A percentile compares a stretch with the other conserved stretches of the same genome.
Evolutionary conservation across 2,797 vertebrate species (phyloP).

Genomic region (Typhlichthys subterraneus): DNA sequence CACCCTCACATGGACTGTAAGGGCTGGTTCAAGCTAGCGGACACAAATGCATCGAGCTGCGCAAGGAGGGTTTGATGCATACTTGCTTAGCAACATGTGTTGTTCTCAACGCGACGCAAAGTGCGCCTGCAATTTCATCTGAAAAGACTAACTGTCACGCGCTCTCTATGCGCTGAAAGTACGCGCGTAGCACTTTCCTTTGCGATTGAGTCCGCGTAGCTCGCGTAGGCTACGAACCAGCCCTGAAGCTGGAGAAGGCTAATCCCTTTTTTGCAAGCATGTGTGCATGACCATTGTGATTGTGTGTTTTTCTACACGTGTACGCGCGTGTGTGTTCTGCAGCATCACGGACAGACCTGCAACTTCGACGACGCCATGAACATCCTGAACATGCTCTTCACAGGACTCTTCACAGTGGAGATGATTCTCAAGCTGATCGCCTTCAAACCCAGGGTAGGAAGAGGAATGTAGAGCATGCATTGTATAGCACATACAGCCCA

Average conservation of each 20-base stretch:
- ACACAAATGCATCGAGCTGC: background rate
- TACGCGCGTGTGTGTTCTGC: constrained; percentile 19
- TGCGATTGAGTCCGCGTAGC: no score
- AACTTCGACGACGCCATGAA: constrained; percentile 98
- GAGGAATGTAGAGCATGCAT: background rate
- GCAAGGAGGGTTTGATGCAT: background rate
- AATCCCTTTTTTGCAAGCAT: background rate
- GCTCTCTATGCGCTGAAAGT: no score
- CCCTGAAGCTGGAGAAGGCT: no score
- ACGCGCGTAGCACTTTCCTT: no score
- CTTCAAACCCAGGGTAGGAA: constrained; percentile 98
- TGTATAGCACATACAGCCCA: no score
- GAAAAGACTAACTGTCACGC: no score
- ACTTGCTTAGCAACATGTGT: no score
- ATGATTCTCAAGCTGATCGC: constrained; percentile 98
- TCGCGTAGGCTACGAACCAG: no score
- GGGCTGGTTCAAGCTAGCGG: no score
- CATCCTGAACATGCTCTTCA: constrained; percentile 99
- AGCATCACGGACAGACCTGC: constrained; percentile 86
- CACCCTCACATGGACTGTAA: background rate
- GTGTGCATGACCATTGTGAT: background rate
- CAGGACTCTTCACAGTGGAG: constrained; percentile 98
- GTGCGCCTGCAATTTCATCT: no score
- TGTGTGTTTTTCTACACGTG: constrained; percentile 13
- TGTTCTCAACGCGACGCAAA: no score